Evolutionary conservation across 2,797 vertebrate species (phyloP).

Genomic region (Gallirallus australis): DNA sequence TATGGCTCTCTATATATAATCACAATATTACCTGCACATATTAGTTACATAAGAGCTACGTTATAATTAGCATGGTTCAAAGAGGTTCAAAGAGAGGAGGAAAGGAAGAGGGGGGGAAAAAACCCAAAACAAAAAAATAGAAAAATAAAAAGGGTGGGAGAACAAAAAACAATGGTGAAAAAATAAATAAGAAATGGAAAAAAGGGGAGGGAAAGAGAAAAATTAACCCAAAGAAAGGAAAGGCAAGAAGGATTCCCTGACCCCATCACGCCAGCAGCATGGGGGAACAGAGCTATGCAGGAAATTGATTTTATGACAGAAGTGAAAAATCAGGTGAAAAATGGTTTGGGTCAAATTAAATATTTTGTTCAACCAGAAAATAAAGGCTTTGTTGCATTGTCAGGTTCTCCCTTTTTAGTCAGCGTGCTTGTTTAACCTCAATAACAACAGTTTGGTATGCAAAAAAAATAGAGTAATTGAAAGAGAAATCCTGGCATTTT

Average conservation of each 20-base stretch:
- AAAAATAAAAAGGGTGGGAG: background rate
- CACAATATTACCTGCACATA: conserved; percentile 79
- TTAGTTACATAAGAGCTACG: conserved; percentile 78
- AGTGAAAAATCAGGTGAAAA: conserved; percentile 70
- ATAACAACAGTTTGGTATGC: background rate
- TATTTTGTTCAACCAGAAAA: conserved; percentile 64
- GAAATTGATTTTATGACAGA: conserved; percentile 67
- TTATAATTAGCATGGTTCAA: conserved; percentile 65
- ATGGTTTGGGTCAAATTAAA: conserved; percentile 55
- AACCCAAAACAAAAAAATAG: too few species aligned
- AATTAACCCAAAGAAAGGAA: background rate
- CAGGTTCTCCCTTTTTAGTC: background rate
- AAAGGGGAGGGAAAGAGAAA: background rate
- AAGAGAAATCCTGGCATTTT: background rate
- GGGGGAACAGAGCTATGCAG: conserved; percentile 23
- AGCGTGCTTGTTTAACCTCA: background rate
- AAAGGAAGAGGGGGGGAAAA: fast-evolving
- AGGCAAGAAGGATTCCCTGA: background rate
- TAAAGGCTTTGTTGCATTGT: conserved; percentile 43
- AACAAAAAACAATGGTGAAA: background rate
- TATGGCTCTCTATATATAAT: conserved; percentile 79
- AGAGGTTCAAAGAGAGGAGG: background rate
- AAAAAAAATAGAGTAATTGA: background rate
- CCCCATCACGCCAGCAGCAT: background rate
- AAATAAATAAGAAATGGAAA: fast-evolving